A percentile compares a stretch with the other conserved stretches of the same genome.
Conservation (phyloP, 2,113 vertebrate species). For the Dipodomys ordii region DNA sequence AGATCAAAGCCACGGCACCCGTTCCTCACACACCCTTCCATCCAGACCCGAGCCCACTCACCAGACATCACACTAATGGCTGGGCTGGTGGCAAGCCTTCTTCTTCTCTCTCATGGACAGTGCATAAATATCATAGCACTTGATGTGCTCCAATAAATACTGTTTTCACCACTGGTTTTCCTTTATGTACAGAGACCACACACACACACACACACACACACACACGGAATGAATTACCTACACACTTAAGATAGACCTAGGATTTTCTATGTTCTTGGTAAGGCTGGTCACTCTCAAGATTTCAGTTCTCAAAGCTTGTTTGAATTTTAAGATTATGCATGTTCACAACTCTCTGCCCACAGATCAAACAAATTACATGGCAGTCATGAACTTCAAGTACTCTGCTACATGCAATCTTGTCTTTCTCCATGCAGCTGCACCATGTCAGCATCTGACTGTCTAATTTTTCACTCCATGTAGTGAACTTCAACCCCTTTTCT, state of each 20-base stretch:
- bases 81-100: background rate
- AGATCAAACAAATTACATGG: background rate
- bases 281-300: background rate
- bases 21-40: background rate
- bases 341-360: background rate
- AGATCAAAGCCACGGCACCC: rapidly evolving
- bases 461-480: background rate
- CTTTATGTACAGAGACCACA: background rate
- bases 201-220: too few relatives aligned
- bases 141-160: background rate
- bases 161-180: background rate
- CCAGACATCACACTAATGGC: background rate
- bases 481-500: background rate
- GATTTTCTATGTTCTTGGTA: background rate
- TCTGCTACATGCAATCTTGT: rapidly evolving
- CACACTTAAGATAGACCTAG: background rate
- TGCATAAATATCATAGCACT: background rate
- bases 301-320: background rate
- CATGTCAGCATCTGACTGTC: rapidly evolving
- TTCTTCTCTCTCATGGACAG: background rate
- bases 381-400: too few relatives aligned
- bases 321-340: background rate
- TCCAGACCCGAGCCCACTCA: background rate
- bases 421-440: background rate
- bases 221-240: background rate